Evolutionary conservation across 1,140 invertebrate genomes (phyloP).

Genomic region (Eriocheir sinensis): DNA sequence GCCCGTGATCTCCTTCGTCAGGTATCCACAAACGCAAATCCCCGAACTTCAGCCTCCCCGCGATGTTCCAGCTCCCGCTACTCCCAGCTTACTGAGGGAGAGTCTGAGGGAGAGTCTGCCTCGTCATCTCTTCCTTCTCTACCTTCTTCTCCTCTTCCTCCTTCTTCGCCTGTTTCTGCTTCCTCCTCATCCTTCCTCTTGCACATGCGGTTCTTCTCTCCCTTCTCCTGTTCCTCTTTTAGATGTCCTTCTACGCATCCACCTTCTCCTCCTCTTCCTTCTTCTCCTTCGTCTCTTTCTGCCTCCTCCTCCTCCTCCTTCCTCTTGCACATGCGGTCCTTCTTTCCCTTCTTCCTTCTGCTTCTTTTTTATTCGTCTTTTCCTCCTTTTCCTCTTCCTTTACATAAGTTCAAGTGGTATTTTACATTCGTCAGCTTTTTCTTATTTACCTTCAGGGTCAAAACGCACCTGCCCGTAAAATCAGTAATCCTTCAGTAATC

Average conservation of each 20-base stretch:
- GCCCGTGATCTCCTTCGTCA: background rate
- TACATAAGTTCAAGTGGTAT: background rate
- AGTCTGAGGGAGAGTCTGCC: background rate
- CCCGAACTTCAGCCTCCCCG: background rate
- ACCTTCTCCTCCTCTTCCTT: slow-evolving; percentile 2
- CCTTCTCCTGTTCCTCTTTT: background rate
- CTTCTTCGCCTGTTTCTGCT: background rate
- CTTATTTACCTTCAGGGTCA: too few relatives aligned
- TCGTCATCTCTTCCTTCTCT: background rate
- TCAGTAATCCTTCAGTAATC: background rate
- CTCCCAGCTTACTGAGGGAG: background rate
- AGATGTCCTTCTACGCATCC: too few relatives aligned
- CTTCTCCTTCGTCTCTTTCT: background rate
- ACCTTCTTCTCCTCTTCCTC: background rate
- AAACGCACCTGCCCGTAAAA: too few relatives aligned
- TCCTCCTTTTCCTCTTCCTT: background rate
- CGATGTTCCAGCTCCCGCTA: background rate
- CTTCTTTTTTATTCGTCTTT: background rate
- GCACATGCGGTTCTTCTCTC: background rate
- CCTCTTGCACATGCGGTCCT: background rate
- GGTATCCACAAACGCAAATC: slow-evolving; percentile 4
- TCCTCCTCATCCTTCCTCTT: too few relatives aligned
- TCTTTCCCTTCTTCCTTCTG: background rate
- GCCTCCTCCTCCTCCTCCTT: background rate
- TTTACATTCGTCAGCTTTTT: background rate